Evolutionary conservation across 1,140 invertebrate species (phyloP).

Genomic region (Matsumurasca onukii): DNA sequence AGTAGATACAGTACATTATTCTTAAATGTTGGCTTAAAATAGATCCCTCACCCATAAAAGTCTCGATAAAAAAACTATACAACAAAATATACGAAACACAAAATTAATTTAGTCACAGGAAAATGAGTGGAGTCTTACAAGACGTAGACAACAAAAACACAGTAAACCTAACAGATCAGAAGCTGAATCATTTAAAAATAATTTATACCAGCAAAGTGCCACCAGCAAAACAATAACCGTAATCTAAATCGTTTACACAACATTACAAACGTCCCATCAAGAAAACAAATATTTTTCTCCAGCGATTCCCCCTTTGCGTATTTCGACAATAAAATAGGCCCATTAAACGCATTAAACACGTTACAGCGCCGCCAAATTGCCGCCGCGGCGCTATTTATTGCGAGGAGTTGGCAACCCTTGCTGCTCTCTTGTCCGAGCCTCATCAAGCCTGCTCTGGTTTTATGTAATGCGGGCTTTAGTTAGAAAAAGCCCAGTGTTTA

Average conservation of each 20-base stretch:
- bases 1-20: no score
- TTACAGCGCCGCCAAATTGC: background rate
- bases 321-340: background rate
- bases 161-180: no score
- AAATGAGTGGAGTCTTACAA: no score
- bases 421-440: conserved; percentile 8
- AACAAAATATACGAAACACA: no score
- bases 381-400: conserved; percentile 13
- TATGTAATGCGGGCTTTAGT: no score
- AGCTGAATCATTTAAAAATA: no score
- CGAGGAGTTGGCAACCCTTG: background rate
- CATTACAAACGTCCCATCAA: conserved; percentile 1
- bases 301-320: conserved; percentile 5
- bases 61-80: no score
- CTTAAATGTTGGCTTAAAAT: no score
- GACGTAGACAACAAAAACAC: no score
- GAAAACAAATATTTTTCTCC: conserved; percentile 1
- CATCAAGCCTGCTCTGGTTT: conserved; percentile 22
- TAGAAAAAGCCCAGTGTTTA: background rate
- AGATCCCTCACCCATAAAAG: no score
- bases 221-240: background rate
- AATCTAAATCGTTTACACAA: background rate
- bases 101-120: no score
- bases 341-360: background rate
- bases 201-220: background rate